These are phyloP conservation scores for Agonopterix subpropinquella DNA, from an alignment of 2,888 invertebrate genomes.

Conservation along the genomic window DNA sequence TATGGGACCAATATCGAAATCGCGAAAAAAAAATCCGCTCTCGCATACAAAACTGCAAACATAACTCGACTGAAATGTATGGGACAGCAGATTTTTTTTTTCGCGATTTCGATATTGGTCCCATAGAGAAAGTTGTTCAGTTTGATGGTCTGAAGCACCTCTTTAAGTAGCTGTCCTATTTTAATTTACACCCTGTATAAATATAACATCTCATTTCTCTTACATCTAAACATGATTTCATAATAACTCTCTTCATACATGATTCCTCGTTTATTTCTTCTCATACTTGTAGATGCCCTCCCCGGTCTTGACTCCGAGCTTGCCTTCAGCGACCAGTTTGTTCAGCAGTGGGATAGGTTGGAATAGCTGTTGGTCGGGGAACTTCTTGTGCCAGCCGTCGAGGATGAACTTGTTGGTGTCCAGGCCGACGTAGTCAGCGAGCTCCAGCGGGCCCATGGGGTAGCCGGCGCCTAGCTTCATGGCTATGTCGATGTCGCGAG, in stretches of 20 bases:
- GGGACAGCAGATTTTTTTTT: too few relatives aligned
- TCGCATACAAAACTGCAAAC: too few relatives aligned
- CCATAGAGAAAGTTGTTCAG: too few relatives aligned
- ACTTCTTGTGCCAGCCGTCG: conserved; percentile 84
- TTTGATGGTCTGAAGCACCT: too few relatives aligned
- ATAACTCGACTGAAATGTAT: too few relatives aligned
- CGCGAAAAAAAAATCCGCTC: too few relatives aligned
- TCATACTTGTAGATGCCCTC: conserved; percentile 89
- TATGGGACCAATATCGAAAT: too few relatives aligned
- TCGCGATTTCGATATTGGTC: too few relatives aligned
- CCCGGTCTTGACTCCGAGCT: conserved; percentile 86
- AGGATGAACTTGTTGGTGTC: conserved; percentile 86
- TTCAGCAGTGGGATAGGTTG: conserved; percentile 71
- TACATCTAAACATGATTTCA: not conserved
- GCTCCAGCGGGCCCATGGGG: conserved; percentile 93
- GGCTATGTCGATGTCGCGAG: conserved; percentile 88
- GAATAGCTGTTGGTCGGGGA: conserved; percentile 42
- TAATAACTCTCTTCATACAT: not conserved
- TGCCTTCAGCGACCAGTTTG: conserved; percentile 85
- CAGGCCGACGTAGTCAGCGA: conserved; percentile 88
- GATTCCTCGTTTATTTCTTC: conserved; percentile 37
- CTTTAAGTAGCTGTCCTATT: too few relatives aligned
- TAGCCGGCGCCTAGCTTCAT: conserved; percentile 94
- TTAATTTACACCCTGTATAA: too few relatives aligned
- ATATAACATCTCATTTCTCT: too few relatives aligned